These are phyloP conservation scores for Rattus norvegicus DNA, from an alignment of 2,113 vertebrate genomes.

Conservation along the genomic window GRCr8 NC_086031.1:36648001-36648500, in stretches of 20 bases:
- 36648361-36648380: background rate
- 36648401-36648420: background rate
- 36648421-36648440: background rate
- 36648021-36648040: too few species aligned
- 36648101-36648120: too few species aligned
- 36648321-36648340: background rate
- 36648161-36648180: too few species aligned
- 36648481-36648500: background rate
- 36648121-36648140: too few species aligned
- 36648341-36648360: background rate
- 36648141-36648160: too few species aligned
- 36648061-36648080: too few species aligned
- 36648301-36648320: background rate
- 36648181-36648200: background rate
- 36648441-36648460: background rate
- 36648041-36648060: too few species aligned
- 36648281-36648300: background rate
- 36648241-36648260: background rate
- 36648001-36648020: too few species aligned
- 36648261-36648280: too few species aligned
- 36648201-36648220: background rate
- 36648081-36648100: too few species aligned
- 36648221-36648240: background rate
- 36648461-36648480: background rate
- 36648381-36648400: background rate